Evolutionary conservation across 2,888 invertebrate genomes (phyloP).

Genomic region (Eubasilissa splendida): DNA sequence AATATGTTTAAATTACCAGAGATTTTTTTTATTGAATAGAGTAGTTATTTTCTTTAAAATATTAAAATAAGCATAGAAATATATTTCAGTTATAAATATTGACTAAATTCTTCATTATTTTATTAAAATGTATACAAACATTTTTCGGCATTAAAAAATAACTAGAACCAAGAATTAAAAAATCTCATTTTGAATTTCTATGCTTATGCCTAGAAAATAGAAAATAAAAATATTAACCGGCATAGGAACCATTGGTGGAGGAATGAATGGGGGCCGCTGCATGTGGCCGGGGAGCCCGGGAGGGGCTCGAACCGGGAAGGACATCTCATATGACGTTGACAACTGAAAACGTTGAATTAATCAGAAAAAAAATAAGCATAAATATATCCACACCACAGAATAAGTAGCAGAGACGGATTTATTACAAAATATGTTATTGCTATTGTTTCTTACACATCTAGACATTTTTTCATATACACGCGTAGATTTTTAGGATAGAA

Average conservation of each 20-base stretch:
- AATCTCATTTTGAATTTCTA: no score
- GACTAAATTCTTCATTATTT: neutral
- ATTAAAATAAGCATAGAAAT: neutral
- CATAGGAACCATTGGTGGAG: constrained; percentile 77
- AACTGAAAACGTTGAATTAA: no score
- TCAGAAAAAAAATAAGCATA: no score
- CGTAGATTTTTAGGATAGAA: no score
- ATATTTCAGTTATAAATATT: neutral
- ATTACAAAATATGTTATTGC: no score
- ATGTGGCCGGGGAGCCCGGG: constrained; percentile 77
- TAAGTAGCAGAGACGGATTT: no score
- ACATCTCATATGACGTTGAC: constrained; percentile 73
- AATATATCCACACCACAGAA: no score
- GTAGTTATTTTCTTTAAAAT: neutral
- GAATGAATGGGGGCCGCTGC: constrained; percentile 79
- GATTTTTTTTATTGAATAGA: neutral
- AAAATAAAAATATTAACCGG: constrained; percentile 60
- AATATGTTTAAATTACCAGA: neutral
- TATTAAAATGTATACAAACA: neutral
- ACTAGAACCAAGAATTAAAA: constrained; percentile 57
- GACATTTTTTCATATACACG: no score
- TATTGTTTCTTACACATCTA: no score
- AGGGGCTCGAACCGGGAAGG: constrained; percentile 90
- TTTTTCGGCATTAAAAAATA: neutral
- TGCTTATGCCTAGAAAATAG: neutral